Base-by-base conservation (phyloP, 2,888 invertebrate species). In the Mythimna impura region DNA sequence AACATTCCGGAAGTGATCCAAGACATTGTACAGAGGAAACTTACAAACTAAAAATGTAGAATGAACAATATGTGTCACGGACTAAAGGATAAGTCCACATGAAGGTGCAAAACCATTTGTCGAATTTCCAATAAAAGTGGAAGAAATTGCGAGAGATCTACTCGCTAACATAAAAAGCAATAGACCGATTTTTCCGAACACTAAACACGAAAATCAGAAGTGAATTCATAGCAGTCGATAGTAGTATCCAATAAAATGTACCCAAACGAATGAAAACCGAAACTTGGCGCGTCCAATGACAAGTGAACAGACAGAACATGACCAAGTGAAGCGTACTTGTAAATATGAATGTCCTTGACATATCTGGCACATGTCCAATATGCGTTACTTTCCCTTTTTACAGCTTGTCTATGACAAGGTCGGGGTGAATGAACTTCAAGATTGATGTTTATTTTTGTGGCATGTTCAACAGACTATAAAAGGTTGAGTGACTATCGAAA, bases 301-400 rank as follows among this genome's bases (percentile, higher is more conserved):
- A 62, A 68, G 64, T 40, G 47, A 50, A 71, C 65, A 55, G 36
- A 71, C 65, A 55, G 36, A 25, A 36, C 12, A 36, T 57, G 50
- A 34, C 70, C 66, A 62, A 68, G 40, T 54, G 60, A 64, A 62
- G 65, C 57, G 54, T 25, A 65, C 57, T 71, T 63, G 77, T 78
- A 78, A 77, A 78, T 85, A 83, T 75, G 71, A 14, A 30, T 63
- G 84, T 64, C 84, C 86, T 84, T 86, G 84, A 66, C 84, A 79
- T 63, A 20, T 58, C 79, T 85, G 84, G 84, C 84, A 75, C 69
- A 78, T 57, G 55, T 75, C 86, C 84, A 85, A 84, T 55, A 61
- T 79, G 75, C 73, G 65, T 68, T 82, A 79, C 80, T 79, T 71
- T 55, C 66, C 61, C 50, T 50, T 70, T 62, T 73, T 83, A 67